Percentiles rank a stretch among this genome's conserved stretches.
Conservation (phyloP, 2,113 vertebrate species). For the Thamnaconus septentrionalis region DNA sequence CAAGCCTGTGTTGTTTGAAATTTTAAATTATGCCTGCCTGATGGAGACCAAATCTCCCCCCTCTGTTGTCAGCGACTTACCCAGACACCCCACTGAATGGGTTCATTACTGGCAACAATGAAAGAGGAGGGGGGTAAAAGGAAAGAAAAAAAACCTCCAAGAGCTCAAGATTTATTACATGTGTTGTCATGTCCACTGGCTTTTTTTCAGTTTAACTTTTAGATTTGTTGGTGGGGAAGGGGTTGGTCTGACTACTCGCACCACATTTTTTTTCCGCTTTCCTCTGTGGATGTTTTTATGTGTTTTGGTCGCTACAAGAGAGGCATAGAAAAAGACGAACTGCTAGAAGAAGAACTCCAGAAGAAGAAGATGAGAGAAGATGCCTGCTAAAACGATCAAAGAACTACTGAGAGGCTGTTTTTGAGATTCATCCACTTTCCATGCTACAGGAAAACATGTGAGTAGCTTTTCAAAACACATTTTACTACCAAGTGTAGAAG, state of each 20-base stretch:
- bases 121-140: not conserved
- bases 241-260: constrained; percentile 30
- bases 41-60: too few species aligned
- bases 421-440: constrained; percentile 5
- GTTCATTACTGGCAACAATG: constrained; percentile 25
- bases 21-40: too few species aligned
- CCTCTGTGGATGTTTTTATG: constrained; percentile 59
- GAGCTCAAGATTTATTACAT: constrained; percentile 9
- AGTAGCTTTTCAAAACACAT: constrained; percentile 12
- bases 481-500: not conserved
- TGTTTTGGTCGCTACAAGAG: constrained; percentile 40
- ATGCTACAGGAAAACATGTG: constrained; percentile 17
- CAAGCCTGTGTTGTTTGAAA: too few species aligned
- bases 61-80: not conserved
- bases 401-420: constrained; percentile 41
- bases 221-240: constrained; percentile 27
- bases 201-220: constrained; percentile 40
- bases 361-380: not conserved
- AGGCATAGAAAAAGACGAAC: constrained; percentile 3
- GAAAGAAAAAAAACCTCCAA: not conserved
- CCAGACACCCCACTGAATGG: constrained; percentile 7
- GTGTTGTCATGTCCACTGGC: constrained; percentile 26
- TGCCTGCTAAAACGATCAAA: constrained; percentile 9
- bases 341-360: too few species aligned
- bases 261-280: constrained; percentile 44